These are phyloP conservation scores for Oreortyx pictus DNA, from an alignment of 2,797 vertebrate species.

Conservation along the genomic window DNA sequence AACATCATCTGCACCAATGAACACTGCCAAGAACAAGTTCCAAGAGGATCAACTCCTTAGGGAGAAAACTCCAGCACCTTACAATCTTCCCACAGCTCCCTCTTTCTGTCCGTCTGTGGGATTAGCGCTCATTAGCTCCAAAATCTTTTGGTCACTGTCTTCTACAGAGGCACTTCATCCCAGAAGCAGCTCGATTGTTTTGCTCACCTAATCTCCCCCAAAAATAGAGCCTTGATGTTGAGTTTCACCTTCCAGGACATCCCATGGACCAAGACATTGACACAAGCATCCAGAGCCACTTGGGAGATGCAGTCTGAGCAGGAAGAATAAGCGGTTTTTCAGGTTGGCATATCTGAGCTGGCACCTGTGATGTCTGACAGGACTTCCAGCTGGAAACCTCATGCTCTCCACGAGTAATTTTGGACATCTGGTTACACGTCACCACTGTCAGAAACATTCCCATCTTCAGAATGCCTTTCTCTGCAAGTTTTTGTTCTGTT, in stretches of 20 bases:
- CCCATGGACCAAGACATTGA: neutral
- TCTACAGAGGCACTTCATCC: neutral
- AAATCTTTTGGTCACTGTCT: neutral
- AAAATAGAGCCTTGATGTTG: neutral
- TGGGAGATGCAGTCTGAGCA: neutral
- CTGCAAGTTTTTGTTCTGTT: neutral
- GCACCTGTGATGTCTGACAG: neutral
- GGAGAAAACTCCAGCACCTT: neutral
- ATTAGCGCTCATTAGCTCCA: neutral
- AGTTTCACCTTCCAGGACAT: neutral
- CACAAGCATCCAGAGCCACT: fast-evolving
- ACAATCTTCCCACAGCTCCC: neutral
- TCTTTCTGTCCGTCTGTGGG: neutral
- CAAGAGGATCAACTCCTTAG: neutral
- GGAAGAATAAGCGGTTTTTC: neutral
- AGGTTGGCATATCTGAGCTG: neutral
- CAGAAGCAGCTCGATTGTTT: neutral
- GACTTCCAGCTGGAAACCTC: slow-evolving; percentile 8
- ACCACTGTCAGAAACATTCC: neutral
- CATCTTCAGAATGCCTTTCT: neutral
- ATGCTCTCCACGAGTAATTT: neutral
- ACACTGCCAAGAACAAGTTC: neutral
- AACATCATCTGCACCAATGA: neutral
- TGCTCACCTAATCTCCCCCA: neutral
- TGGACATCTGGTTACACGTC: neutral